Percentiles rank a stretch among this genome's conserved stretches.
These are phyloP conservation scores for Albula goreensis DNA, from an alignment of 2,113 vertebrate genomes.

Conservation along the genomic window DNA sequence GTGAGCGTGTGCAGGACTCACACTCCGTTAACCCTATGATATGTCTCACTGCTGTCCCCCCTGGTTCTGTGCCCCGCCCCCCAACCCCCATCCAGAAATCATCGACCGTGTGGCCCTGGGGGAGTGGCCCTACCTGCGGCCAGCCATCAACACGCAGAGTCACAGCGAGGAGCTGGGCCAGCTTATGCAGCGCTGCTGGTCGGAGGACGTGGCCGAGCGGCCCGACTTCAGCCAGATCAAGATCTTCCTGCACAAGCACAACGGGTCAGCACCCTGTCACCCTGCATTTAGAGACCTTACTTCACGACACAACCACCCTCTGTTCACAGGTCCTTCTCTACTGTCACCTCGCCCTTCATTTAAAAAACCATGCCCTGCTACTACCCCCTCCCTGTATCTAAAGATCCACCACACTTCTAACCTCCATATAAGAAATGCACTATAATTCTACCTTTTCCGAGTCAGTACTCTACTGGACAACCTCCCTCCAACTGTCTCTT, in stretches of 20 bases:
- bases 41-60: no score
- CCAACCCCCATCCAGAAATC: conserved; percentile 72
- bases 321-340: background rate
- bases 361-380: background rate
- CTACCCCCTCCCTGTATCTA: background rate
- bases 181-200: conserved; percentile 94
- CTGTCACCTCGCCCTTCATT: background rate
- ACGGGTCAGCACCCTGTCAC: conserved; percentile 71
- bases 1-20: no score
- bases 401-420: background rate
- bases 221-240: conserved; percentile 90
- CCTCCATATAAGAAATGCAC: background rate
- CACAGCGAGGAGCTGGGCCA: conserved; percentile 87
- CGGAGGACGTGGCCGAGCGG: conserved; percentile 84
- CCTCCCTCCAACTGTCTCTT: no score
- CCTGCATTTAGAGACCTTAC: background rate
- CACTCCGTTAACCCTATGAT: no score
- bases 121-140: conserved; percentile 83
- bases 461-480: no score
- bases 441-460: background rate
- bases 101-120: conserved; percentile 82
- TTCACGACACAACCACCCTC: background rate
- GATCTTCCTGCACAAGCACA: conserved; percentile 82
- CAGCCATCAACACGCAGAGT: conserved; percentile 68
- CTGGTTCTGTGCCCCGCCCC: no score